Percentiles rank a stretch among this genome's conserved stretches.
These are phyloP conservation scores for Aphidoletes aphidimyza DNA, from an alignment of 2,888 invertebrate species.

Conservation along the genomic window DNA sequence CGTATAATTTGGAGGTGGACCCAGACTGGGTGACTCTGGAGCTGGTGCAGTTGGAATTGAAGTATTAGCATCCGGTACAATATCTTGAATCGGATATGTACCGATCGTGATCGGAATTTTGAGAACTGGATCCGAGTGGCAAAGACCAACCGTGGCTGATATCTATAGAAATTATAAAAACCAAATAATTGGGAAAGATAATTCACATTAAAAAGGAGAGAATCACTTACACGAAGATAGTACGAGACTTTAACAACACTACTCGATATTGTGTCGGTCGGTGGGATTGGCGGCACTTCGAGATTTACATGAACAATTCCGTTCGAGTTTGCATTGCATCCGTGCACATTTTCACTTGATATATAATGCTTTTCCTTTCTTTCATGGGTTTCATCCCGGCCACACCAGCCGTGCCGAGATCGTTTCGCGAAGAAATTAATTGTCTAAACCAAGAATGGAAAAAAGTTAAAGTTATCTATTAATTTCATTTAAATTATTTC, in stretches of 20 bases:
- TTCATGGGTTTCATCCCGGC: too few relatives aligned
- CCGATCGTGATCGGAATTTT: constrained; percentile 62
- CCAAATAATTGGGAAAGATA: too few relatives aligned
- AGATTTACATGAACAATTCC: background rate
- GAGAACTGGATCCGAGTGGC: constrained; percentile 59
- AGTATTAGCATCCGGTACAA: background rate
- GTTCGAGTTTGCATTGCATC: background rate
- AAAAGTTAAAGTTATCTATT: background rate
- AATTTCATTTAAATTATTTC: background rate
- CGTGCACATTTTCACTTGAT: background rate
- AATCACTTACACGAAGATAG: constrained; percentile 9
- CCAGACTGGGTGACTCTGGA: too few relatives aligned
- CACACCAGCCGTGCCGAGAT: too few relatives aligned
- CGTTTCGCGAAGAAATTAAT: constrained; percentile 59
- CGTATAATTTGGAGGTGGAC: too few relatives aligned
- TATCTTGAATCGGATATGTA: constrained; percentile 60
- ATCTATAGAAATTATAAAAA: background rate
- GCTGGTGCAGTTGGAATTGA: too few relatives aligned
- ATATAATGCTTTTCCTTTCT: background rate
- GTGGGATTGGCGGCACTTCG: background rate
- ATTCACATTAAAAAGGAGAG: too few relatives aligned
- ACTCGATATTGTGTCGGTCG: background rate
- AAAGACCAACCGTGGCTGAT: background rate
- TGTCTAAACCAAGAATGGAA: background rate
- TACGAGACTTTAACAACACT: background rate